A percentile compares a stretch with the other conserved stretches of the same genome.
These are phyloP conservation scores for Chrysolina haemoptera DNA, from an alignment of 2,888 invertebrate species.

Conservation along the genomic window DNA sequence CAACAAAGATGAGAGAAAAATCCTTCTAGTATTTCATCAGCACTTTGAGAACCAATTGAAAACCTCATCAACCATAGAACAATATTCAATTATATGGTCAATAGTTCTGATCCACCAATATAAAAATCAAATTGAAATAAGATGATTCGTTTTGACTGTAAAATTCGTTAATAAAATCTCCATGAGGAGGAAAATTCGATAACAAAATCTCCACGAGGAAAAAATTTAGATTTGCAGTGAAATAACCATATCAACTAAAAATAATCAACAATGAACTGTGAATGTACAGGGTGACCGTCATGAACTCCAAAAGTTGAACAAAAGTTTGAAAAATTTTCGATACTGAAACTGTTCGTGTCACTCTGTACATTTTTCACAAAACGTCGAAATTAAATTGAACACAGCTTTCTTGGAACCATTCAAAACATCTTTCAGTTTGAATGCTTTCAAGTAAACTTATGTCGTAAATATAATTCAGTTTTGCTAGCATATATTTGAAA, in stretches of 20 bases:
- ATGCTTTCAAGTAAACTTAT: not conserved
- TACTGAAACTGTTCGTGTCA: not conserved
- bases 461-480: slow-evolving; percentile 3
- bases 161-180: too few relatives aligned
- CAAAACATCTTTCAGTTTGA: not conserved
- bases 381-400: not conserved
- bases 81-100: too few relatives aligned
- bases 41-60: too few relatives aligned
- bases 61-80: too few relatives aligned
- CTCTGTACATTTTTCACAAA: slow-evolving; percentile 1
- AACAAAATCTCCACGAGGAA: too few relatives aligned
- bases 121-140: too few relatives aligned
- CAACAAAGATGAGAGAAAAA: too few relatives aligned
- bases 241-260: slow-evolving; percentile 39
- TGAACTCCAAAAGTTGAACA: not conserved
- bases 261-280: slow-evolving; percentile 40
- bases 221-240: slow-evolving; percentile 34
- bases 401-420: not conserved
- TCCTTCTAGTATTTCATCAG: too few relatives aligned
- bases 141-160: too few relatives aligned
- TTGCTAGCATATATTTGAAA: slow-evolving; percentile 8
- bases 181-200: too few relatives aligned
- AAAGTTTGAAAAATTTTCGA: not conserved
- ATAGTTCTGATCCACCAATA: too few relatives aligned
- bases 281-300: slow-evolving; percentile 3